phyloP scores from a whole-genome alignment of 2,888 invertebrate genomes.

The Lycia hirtaria region DNA sequence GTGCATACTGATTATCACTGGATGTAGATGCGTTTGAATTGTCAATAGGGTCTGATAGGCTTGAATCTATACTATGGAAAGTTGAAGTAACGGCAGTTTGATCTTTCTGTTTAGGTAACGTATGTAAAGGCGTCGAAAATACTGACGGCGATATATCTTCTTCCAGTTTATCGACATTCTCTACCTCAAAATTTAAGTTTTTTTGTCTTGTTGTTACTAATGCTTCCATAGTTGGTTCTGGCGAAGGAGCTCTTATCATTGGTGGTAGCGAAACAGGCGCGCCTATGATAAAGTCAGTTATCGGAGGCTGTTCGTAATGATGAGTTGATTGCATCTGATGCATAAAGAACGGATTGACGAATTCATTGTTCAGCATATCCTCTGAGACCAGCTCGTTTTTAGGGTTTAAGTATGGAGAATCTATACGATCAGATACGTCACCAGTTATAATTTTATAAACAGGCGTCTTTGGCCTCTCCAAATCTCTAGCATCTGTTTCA shows the following conservation, averaged over 20 bases:
- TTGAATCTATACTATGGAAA: constrained; percentile 68
- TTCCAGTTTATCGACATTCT: constrained; percentile 31
- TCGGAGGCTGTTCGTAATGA: constrained; percentile 50
- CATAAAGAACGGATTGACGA: constrained; percentile 71
- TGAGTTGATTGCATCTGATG: constrained; percentile 57
- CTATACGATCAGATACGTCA: constrained; percentile 57
- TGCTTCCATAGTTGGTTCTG: constrained; percentile 64
- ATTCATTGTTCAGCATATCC: constrained; percentile 63
- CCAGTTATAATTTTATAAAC: constrained; percentile 73
- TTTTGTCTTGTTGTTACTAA: constrained; percentile 45
- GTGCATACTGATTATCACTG: constrained; percentile 51
- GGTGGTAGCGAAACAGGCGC: constrained; percentile 81
- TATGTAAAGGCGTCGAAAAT: constrained; percentile 52
- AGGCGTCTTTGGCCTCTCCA: constrained; percentile 73
- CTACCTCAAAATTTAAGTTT: constrained; percentile 4
- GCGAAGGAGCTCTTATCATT: constrained; percentile 62
- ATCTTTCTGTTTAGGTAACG: constrained; percentile 34
- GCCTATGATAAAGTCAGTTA: constrained; percentile 80
- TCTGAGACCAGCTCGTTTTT: constrained; percentile 51
- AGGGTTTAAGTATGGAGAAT: constrained; percentile 59
- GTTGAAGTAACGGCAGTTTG: constrained; percentile 51
- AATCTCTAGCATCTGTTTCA: constrained; percentile 47
- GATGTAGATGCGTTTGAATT: constrained; percentile 52
- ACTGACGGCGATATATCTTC: constrained; percentile 44
- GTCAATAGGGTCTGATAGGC: constrained; percentile 54